Evolutionary conservation across 2,888 invertebrate genomes (phyloP), one percentile per base, ranked within the genome.

Genomic region (Ypsolopha scabrella): DNA sequence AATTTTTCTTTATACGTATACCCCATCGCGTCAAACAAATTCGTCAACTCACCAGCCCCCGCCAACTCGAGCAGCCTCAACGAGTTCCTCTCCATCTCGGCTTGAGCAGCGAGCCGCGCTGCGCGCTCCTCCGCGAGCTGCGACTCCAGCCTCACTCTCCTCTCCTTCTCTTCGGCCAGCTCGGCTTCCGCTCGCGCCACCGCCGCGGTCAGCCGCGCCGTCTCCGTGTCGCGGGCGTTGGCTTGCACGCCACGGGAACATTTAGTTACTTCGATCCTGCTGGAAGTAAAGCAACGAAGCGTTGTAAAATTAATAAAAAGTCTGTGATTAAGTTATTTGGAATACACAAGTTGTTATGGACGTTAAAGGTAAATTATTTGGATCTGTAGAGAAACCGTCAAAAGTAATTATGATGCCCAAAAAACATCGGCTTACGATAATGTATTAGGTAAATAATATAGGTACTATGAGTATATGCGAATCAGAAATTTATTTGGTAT

Each of bases 31-130:
- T 24, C 24, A 24, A 24, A 24, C 24, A 24, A 24, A 24, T 24
- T 24, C 24, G 7, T 48, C 24, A 44, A 55, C 82, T 82, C 53
- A 88, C 88, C 73, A 65, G 77, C 71, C 60, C 89, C 75, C 68
- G 75, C 83, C 62, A 90, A 85, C 44, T 89, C 91, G 58, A 93
- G 79, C 41, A 94, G 90, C 50, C 94, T 82, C 62, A 92, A 90
- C 14, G 93, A 91, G 70, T 94, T 94, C 56, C 89, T 86, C 60
- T 93, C 91, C 46, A 94, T 76, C 71, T 94, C 94, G 11, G 91
- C 89, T 63, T 91, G 89, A 53, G 93, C 90, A 4, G 92, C 90
- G n/a, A 91, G 87, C 51, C 94, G 90, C 53, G 93, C 93, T 8
- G 91, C 88, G 2, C 90, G 87, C 63, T 94, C 94, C 10, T 91